A percentile compares a stretch with the other conserved stretches of the same genome.
Evolutionary conservation across 2,888 invertebrate species (phyloP).

Genomic region (Danaus chrysippus): DNA sequence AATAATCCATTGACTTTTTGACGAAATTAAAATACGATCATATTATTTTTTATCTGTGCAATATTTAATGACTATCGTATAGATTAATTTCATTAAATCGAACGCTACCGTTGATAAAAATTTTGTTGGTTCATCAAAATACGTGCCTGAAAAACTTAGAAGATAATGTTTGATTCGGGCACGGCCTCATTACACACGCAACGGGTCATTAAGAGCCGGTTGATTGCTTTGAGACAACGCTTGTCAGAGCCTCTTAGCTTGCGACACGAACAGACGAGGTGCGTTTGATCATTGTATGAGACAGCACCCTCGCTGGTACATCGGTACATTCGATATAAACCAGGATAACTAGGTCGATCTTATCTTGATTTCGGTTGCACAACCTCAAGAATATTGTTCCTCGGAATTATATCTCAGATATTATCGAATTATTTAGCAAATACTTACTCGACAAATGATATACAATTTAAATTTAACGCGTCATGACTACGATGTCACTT

Average conservation of each 20-base stretch:
- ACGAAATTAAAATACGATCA: background rate
- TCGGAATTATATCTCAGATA: background rate
- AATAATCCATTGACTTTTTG: background rate
- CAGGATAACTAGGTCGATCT: slow-evolving; percentile 21
- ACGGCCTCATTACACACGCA: slow-evolving; percentile 4
- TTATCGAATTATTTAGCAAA: too few relatives aligned
- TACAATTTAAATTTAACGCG: too few relatives aligned
- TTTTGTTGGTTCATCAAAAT: too few relatives aligned
- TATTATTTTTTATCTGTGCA: too few relatives aligned
- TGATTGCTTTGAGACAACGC: slow-evolving; percentile 4
- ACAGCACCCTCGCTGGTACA: slow-evolving; percentile 13
- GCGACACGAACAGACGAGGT: slow-evolving; percentile 14
- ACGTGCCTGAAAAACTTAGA: background rate
- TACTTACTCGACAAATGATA: too few relatives aligned
- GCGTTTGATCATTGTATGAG: slow-evolving; percentile 18
- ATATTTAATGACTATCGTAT: too few relatives aligned
- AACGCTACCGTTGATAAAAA: too few relatives aligned
- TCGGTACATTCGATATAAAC: slow-evolving; percentile 18
- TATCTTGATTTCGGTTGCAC: slow-evolving; percentile 13
- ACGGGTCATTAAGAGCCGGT: slow-evolving; percentile 1
- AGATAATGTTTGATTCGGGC: background rate
- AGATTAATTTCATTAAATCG: too few relatives aligned
- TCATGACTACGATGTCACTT: too few relatives aligned
- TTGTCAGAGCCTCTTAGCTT: slow-evolving; percentile 11
- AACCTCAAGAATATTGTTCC: slow-evolving; percentile 12